Base-by-base conservation (phyloP, 2,113 vertebrate species). In the Microcebus jonahi region DNA sequence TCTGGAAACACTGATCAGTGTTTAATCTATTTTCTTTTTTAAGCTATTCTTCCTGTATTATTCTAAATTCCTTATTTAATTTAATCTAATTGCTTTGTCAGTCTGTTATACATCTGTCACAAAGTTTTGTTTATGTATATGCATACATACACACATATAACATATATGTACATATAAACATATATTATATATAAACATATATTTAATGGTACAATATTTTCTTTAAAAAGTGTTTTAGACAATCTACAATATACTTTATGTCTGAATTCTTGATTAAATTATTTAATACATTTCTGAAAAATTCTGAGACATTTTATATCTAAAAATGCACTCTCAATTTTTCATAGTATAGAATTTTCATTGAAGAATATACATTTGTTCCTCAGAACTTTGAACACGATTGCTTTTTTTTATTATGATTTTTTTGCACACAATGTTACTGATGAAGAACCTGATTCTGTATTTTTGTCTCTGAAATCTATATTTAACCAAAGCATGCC, bases 251-350 rank as follows among this genome's bases (percentile, higher is more conserved):
- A 63, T 39, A 77, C 29, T 90, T 93, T 90, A 57, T 21, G 1
- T 71, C 45, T 31, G 25, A 92, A 87, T 68, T 14, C 5, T 11
- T 45, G 4, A 18, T 15, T 65, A 55, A 0, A 76, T 81, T 86
- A 73, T 59, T 63, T 65, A 93, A 70, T 4, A 65, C 6, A 71
- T 39, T 88, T 88, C 25, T 83, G 34, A 71, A 96, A 89, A 89
- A 23, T 10, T 88, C 8, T 65, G 14, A 81, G 9, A 87, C 6
- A 70, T 71, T 59, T 83, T 71, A 15, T 34, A 6, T 79, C 27
- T n/a, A 45, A 94, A 89, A 95, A 88, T 79, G 10, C 13, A 27
- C 10, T 91, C 23, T 81, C 48, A 36, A 23, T 90, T 90, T 93
- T 87, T 50, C 34, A 45, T 59, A 21, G 1, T 71, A 71, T 29